Conservation (phyloP, 1,140 invertebrate genomes). For the Anastrepha ludens region DNA sequence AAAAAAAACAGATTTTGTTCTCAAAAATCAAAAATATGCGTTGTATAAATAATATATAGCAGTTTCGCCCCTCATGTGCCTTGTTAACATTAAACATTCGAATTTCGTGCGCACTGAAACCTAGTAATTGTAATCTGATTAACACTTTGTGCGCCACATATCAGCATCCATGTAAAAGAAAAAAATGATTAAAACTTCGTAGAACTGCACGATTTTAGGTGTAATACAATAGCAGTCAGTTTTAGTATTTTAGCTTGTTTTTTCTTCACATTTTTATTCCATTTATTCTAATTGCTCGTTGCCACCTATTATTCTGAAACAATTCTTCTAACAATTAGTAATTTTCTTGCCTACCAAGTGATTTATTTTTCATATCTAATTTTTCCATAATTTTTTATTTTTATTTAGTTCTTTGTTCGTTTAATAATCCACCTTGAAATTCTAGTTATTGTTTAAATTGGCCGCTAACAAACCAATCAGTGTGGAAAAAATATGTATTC, state of each 20-base stretch:
- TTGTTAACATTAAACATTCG: neutral
- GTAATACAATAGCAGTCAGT: neutral
- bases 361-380: slow-evolving; percentile 3
- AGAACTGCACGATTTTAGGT: neutral
- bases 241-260: neutral
- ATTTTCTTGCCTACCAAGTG: neutral
- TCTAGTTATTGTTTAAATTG: slow-evolving; percentile 49
- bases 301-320: neutral
- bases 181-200: no score
- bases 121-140: neutral
- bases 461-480: slow-evolving; percentile 42
- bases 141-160: neutral
- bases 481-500: slow-evolving; percentile 4
- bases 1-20: no score
- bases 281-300: neutral
- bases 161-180: neutral
- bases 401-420: slow-evolving; percentile 30
- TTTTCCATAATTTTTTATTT: slow-evolving; percentile 22
- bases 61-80: neutral
- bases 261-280: neutral
- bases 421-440: slow-evolving; percentile 45
- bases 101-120: neutral
- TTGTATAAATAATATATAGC: neutral
- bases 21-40: no score
- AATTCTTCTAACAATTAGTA: neutral